Conservation (phyloP, 1,140 invertebrate species). For the Nylanderia fulva region DNA sequence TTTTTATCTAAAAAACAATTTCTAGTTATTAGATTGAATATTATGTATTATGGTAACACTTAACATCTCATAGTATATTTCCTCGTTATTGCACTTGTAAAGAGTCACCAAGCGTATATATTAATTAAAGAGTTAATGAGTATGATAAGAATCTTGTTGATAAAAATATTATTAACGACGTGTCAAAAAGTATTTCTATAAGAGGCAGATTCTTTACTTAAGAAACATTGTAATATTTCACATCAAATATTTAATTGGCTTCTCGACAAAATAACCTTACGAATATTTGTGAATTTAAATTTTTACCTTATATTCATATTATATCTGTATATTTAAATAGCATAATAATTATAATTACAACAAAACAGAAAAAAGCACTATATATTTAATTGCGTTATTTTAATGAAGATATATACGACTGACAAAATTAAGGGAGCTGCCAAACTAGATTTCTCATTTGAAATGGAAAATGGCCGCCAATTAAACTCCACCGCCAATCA, state of each 20-base stretch:
- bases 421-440: constrained; percentile 32
- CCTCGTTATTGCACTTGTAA: constrained; percentile 28
- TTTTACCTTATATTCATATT: too few relatives aligned
- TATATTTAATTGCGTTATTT: constrained; percentile 22
- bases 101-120: constrained; percentile 9
- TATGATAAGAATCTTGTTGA: constrained; percentile 32
- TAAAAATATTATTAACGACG: constrained; percentile 33
- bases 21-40: constrained; percentile 1
- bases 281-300: not conserved
- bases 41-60: constrained; percentile 8
- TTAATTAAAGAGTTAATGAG: constrained; percentile 29
- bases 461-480: constrained; percentile 36
- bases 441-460: constrained; percentile 48
- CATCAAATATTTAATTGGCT: not conserved
- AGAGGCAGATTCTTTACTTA: not conserved
- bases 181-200: constrained; percentile 14
- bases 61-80: constrained; percentile 4
- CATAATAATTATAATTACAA: constrained; percentile 33
- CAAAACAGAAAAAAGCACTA: not conserved
- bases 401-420: constrained; percentile 10
- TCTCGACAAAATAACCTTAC: not conserved
- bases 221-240: not conserved
- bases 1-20: not conserved
- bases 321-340: not conserved
- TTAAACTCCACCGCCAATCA: constrained; percentile 37